Base-by-base conservation (phyloP, 2,113 vertebrate species). In the Ceuthmochares aereus region DNA sequence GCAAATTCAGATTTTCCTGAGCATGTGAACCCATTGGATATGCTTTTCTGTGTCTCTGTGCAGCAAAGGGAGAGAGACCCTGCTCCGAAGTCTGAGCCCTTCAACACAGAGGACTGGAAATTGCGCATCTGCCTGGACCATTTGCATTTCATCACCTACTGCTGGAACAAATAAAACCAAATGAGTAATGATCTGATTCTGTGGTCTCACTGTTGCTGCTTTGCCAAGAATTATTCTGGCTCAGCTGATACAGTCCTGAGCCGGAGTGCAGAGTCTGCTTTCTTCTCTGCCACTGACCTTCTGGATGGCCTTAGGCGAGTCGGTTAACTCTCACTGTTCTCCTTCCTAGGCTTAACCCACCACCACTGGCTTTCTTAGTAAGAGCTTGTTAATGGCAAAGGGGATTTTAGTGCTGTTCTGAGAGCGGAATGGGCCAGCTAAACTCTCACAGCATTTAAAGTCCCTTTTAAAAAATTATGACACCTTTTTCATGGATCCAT, bases 91-190 rank as follows among this genome's bases (percentile, higher is more conserved):
- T 43, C 81, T 56, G 83, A 93, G 86, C 26, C 26, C 9, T 12
- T 72, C 43, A 10, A 72, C 85, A 93, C 60, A 64, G 79, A 90
- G 72, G 83, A 75, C 63, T 87, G 93, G 91, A 84, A 94, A 87
- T 43, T 32, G 84, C 0, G 16, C 89, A 87, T 96, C 95, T 95
- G 93, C 81, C 96, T 72, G 72, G 36, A 94, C 93, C 89, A 72
- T 96, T 96, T 93, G 88, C 93, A 94, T 96, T 96, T 96, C 92
- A 82, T 87, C 93, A 94, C 95, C 92, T 88, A 64, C 10, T n/a
- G 56, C 83, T 94, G 93, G 64, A 95, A 95, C 88, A 96, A 96
- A 92, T 81, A 75, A 95, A 95, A 89, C 64, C 92, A 59, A 92
- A 81, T 68, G 85, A 96, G 73, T 90, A 93, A 95, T 86, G 93